These are phyloP conservation scores for Aphelocoma coerulescens DNA, from an alignment of 2,113 vertebrate genomes.

Conservation along the genomic window DNA sequence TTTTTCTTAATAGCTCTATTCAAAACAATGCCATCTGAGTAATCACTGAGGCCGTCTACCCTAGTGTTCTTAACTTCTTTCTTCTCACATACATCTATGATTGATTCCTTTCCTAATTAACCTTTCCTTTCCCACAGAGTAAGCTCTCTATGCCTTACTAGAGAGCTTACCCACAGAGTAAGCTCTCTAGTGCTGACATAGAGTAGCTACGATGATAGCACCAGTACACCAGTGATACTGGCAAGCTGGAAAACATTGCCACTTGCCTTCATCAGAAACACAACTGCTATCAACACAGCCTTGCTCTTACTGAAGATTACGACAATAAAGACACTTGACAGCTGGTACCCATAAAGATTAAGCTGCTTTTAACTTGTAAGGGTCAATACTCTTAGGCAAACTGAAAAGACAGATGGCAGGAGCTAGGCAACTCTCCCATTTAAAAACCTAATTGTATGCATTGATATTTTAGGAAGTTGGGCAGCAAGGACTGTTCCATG, in stretches of 20 bases:
- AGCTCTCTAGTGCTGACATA: neutral
- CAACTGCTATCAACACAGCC: neutral
- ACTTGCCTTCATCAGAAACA: neutral
- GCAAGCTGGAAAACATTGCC: neutral
- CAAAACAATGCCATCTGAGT: neutral
- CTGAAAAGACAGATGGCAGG: constrained; percentile 1
- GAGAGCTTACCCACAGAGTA: neutral
- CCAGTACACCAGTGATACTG: neutral
- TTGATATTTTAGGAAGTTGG: neutral
- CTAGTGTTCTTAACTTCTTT: neutral
- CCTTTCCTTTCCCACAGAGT: neutral
- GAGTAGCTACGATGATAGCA: neutral
- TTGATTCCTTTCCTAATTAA: neutral
- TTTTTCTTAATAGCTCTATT: neutral
- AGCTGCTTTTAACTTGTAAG: constrained; percentile 14
- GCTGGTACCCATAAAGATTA: constrained; percentile 1
- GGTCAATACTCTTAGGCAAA: neutral
- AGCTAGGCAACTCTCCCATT: neutral
- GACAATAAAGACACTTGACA: neutral
- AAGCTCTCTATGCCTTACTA: neutral
- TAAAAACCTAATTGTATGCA: neutral
- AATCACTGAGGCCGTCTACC: neutral
- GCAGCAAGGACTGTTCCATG: neutral
- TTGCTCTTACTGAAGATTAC: neutral
- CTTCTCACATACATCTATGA: neutral